Evolutionary conservation across 2,113 vertebrate genomes (phyloP).

Genomic region (Miniopterus natalensis): DNA sequence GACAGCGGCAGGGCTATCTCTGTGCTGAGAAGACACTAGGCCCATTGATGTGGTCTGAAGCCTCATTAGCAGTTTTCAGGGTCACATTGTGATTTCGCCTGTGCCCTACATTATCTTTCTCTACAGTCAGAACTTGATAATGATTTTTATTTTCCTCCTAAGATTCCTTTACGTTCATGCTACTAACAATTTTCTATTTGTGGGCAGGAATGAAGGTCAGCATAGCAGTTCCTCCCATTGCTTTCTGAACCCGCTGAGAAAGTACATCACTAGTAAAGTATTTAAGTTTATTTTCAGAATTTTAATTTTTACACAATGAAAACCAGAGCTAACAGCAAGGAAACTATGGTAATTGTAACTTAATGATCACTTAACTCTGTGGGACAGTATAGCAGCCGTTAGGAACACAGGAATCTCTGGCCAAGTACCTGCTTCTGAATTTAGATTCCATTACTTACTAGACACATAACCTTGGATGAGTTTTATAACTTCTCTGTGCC

Average conservation of each 20-base stretch:
- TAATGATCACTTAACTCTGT: not conserved
- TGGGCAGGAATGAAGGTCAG: not conserved
- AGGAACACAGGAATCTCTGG: not conserved
- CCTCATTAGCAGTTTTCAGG: not conserved
- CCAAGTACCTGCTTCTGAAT: not conserved
- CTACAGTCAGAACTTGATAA: not conserved
- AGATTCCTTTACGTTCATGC: not conserved
- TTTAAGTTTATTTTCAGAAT: constrained; percentile 37
- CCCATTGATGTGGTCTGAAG: not conserved
- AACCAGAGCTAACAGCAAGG: not conserved
- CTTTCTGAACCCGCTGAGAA: not conserved
- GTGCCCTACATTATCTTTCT: not conserved
- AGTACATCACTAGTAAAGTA: not conserved
- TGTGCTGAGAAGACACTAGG: not conserved
- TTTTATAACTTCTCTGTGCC: not conserved
- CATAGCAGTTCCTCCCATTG: not conserved
- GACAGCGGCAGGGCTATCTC: not conserved
- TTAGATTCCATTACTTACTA: not conserved
- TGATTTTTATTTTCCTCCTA: constrained; percentile 3
- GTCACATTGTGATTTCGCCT: not conserved
- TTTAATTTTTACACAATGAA: not conserved
- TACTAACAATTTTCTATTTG: constrained; percentile 12
- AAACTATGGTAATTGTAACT: not conserved
- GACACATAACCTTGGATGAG: not conserved
- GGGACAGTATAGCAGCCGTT: not conserved